phyloP scores from a whole-genome alignment of 2,797 vertebrate species.

The Gastrophryne carolinensis region DNA sequence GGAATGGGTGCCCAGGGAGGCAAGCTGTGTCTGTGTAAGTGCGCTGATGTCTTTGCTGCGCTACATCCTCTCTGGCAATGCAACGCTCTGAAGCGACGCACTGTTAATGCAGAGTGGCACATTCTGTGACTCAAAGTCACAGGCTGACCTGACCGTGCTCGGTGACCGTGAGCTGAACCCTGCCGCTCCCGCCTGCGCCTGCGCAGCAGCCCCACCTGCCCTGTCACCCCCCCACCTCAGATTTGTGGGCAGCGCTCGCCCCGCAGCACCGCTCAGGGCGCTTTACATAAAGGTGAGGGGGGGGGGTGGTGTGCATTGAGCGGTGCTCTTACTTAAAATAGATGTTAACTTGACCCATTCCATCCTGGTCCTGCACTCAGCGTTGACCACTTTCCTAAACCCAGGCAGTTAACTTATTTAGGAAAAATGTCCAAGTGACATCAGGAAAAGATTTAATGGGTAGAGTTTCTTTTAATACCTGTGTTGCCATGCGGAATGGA shows the following conservation, averaged over 20 bases:
- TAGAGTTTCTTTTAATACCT: neutral
- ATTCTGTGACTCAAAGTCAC: conserved; percentile 32
- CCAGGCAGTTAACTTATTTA: too few species aligned
- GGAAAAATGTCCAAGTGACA: too few species aligned
- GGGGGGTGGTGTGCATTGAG: neutral
- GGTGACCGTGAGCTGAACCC: conserved; percentile 46
- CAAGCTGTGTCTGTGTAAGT: neutral
- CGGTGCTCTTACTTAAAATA: too few species aligned
- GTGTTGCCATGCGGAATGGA: neutral
- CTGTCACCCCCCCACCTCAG: neutral
- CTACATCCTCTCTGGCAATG: neutral
- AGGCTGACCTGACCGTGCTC: conserved; percentile 24
- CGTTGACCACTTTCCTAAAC: too few species aligned
- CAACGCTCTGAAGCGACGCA: neutral
- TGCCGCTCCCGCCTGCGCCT: neutral
- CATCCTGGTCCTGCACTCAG: too few species aligned
- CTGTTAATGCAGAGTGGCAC: conserved; percentile 50
- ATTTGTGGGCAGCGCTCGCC: neutral
- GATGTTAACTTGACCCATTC: too few species aligned
- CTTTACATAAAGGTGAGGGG: conserved; percentile 11
- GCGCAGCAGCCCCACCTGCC: neutral
- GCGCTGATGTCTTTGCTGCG: neutral
- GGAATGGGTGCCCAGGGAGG: neutral
- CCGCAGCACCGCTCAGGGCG: conserved; percentile 23
- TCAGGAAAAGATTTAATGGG: too few species aligned